Base-by-base conservation (phyloP, 2,113 vertebrate genomes). In the Bos javanicus region DNA sequence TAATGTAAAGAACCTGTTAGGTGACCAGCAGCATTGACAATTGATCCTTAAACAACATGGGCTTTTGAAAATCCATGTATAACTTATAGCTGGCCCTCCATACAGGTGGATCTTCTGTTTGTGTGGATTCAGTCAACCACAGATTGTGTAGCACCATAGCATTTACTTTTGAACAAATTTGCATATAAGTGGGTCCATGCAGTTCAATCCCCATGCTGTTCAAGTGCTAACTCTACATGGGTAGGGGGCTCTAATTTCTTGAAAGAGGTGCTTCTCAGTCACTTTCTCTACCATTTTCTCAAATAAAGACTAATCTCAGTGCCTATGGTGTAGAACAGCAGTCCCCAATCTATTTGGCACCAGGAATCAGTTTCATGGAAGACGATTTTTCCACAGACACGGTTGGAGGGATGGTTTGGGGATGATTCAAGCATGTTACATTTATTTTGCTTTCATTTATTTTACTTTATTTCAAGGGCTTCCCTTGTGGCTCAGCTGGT, bases 61-160 rank as follows among this genome's bases (percentile, higher is more conserved):
- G 6, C 30, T 52, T 82, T 54, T n/a, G 30, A 82, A 82, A 82
- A 54, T n/a, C 30, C 6, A 3, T 2, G 11, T 23, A 13, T 82
- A 82, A 54, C 17, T 54, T 82, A 54, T 14, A 4, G 30, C 33
- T 82, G 30, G 80, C 30, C 33, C 19, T 23, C 30, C 80, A n/a
- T 54, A n/a, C 17, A 23, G 80, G 80, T 7, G 30, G 48, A 13
- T 50, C 78, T 52, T 52, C 78, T 52, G 5, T 52, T 12, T 81
- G 28, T 19, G 28, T 33, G 78, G 78, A 33, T 50, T 50, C 46
- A 81, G 50, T 19, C 46, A 11, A 50, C 46, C 46, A 33, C 46
- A 81, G 78, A 50, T 6, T 50, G 2, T n/a, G 17, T 21, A n/a
- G 17, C 0, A 50, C 1, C 48, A 52, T 1, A 52, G 2, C 13